Evolutionary conservation across 1,140 invertebrate species (phyloP), one percentile per base, ranked within the genome.

Genomic region (Lasioglossum albipes): DNA sequence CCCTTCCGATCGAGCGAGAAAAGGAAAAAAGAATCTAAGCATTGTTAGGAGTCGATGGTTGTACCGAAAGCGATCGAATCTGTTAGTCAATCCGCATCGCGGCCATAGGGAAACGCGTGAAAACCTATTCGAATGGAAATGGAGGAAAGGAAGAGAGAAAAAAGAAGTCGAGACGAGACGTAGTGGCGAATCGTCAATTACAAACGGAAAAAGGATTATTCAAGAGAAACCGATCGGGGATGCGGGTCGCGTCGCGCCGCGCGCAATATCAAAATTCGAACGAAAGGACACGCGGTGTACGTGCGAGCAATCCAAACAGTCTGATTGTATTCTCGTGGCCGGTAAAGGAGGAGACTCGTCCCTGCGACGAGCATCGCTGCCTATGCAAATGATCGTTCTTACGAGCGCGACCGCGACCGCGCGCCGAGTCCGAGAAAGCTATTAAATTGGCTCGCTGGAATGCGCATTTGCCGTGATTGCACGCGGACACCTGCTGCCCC

Each of bases 391-490:
- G 79, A 87, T 84, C 75, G 62, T 62, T 74, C 64, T 74, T 75
- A 69, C 78, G 77, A 64, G 61, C 78, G 67, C 79, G 42, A 49
- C 49, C 41, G 78, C 72, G 82, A 49, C 45, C 45, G 45, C 45
- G 36, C 36, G 36, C 79, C 74, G 85, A 86, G 85, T 89, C 85
- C 86, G 89, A 89, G 90, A 91, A 91, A 91, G 88, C 90, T 90
- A 89, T 85, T 91, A 91, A 90, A 91, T 90, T 90, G 88, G 77
- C 82, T 81, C 64, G 79, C 74, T 84, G 88, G 90, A 91, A 91
- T 89, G 90, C 86, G 85, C 89, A 89, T 91, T 91, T 84, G 83
- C 89, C 79, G 83, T 89, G 88, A 89, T 90, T 89, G 89, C 88
- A 75, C 20, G 84, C 84, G 85, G 88, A 87, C 89, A 90, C 89